A percentile compares a stretch with the other conserved stretches of the same genome.
phyloP scores from a whole-genome alignment of 2,888 invertebrate species.

The Listrodromus nycthemerus region DNA sequence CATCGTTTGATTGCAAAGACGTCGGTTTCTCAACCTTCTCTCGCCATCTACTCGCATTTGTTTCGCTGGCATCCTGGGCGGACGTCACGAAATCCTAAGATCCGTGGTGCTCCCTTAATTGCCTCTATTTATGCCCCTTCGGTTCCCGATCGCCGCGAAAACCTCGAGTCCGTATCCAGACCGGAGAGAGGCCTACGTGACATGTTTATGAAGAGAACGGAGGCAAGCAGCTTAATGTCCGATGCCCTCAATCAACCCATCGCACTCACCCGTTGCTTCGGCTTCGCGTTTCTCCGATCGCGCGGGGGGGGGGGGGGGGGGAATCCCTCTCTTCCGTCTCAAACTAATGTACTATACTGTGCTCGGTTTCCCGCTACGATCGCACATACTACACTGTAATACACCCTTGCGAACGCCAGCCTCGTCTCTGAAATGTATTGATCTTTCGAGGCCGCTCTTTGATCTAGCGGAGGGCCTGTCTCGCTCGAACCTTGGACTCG shows the following conservation, averaged over 20 bases:
- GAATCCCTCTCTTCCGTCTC: conserved; percentile 26
- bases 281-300: conserved; percentile 63
- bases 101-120: conserved; percentile 78
- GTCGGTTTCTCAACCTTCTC: conserved; percentile 2
- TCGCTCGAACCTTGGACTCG: conserved; percentile 61
- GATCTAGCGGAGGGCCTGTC: conserved; percentile 81
- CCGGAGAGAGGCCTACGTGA: conserved; percentile 78
- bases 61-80: conserved; percentile 31
- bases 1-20: conserved; percentile 4
- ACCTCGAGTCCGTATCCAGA: conserved; percentile 34
- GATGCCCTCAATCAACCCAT: conserved; percentile 82
- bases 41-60: conserved; percentile 52
- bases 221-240: conserved; percentile 78
- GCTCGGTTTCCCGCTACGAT: conserved; percentile 28
- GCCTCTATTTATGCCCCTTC: conserved; percentile 84
- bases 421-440: conserved; percentile 80
- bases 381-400: conserved; percentile 39
- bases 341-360: conserved; percentile 47
- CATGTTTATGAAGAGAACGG: conserved; percentile 82
- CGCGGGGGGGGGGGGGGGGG: background rate
- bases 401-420: conserved; percentile 54
- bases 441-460: conserved; percentile 82
- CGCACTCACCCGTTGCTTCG: conserved; percentile 70
- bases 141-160: conserved; percentile 74
- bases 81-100: conserved; percentile 59